Evolutionary conservation across 2,113 vertebrate species (phyloP).

Genomic region (Calyptommatus sinebrachiatus): DNA sequence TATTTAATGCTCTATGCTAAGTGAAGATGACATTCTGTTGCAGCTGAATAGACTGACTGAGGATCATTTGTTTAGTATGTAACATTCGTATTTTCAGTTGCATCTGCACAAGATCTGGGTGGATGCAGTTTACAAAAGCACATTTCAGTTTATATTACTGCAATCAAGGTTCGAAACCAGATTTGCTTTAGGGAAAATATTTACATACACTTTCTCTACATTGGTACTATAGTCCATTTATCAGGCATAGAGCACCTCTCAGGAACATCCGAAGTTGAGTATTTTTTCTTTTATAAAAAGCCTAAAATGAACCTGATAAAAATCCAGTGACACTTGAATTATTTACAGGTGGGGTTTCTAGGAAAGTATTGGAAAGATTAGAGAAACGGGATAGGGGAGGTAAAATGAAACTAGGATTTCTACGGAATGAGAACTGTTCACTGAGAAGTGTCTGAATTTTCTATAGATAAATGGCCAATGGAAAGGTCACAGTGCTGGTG

Average conservation of each 20-base stretch:
- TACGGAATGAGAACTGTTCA: not conserved
- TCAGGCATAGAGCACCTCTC: not conserved
- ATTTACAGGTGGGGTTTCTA: not conserved
- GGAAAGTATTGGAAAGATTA: not conserved
- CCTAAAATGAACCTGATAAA: not conserved
- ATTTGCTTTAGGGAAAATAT: not conserved
- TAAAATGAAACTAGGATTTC: not conserved
- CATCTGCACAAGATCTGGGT: not conserved
- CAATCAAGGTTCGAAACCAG: not conserved
- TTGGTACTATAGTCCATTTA: not conserved
- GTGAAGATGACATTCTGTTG: not conserved
- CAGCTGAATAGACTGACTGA: not conserved
- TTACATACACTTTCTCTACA: not conserved
- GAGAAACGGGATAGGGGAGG: not conserved
- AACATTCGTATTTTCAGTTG: not conserved
- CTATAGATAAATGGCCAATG: slow-evolving; percentile 92
- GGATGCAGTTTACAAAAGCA: not conserved
- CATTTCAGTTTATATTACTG: not conserved
- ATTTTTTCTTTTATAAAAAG: not conserved
- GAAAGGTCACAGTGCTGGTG: slow-evolving; percentile 90
- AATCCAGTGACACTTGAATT: not conserved
- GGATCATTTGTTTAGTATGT: not conserved
- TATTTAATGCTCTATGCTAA: not conserved
- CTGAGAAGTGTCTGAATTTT: slow-evolving; percentile 18
- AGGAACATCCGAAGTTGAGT: not conserved